Base-by-base conservation (phyloP, 2,113 vertebrate genomes). In the Mus musculus region DNA sequence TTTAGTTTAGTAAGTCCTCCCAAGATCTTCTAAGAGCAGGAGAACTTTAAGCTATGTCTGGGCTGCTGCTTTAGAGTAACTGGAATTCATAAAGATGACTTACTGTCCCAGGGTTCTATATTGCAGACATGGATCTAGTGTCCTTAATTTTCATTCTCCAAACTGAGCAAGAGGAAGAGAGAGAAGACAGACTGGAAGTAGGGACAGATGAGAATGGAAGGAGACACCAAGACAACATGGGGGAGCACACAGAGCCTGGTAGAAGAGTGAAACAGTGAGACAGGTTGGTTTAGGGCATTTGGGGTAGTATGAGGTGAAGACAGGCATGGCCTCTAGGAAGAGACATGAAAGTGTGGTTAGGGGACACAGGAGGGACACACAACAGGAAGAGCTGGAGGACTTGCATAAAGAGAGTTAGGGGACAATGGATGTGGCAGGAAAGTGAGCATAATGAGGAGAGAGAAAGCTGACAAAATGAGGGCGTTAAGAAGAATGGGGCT, bases 141-240 rank as follows among this genome's bases (percentile, higher is more conserved):
- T 63, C 78, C 52, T 77, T 86, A 96, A 72, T 72, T 93, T 93
- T 36, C 59, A 54, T 77, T 86, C 49, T 86, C 65, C 24, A 65
- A 86, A 63, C 13, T 63, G 52, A 88, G 76, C 36, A 30, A 33
- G 5, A 26, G 14, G 22, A 30, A 46, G 59, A 59, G 28, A 76
- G 72, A 59, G 28, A 65, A 24, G 54, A 75, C 19, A 61, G 16
- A n/a, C 52, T 14, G 33, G 33, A 20, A 24, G 28, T 24, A 39
- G 52, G 61, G 63, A 30, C 5, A 20, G 39, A 39, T 30, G 19
- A 52, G 52, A 33, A 33, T 20, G 14, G 17, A 56, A 73, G n/a
- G 71, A 84, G n/a, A n/a, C 54, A 19, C 3, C 9, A 80, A 42
- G 22, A 22, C 24, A 59, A 16, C 33, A 19, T 19, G 30, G 65